Base-by-base conservation (phyloP, 2,888 invertebrate species). In the Cactoblastis cactorum region DNA sequence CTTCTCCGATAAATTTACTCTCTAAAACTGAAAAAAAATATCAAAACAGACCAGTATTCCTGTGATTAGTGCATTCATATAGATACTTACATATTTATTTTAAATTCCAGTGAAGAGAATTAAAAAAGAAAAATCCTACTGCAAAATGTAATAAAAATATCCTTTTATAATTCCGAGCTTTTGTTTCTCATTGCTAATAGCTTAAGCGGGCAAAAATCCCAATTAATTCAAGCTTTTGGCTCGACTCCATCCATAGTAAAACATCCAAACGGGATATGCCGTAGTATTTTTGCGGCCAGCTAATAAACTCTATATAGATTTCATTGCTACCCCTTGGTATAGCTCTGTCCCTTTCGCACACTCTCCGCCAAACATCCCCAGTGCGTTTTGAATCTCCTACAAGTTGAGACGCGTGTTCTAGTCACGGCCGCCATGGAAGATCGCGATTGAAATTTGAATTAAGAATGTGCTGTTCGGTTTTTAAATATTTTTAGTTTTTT, bases 281-380 rank as follows among this genome's bases (percentile, higher is more conserved):
- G 61, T 68, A 67, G 65, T 63, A 65, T 69, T 67, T 68, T 65
- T 52, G 65, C 64, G 69, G 65, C 59, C 65, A 71, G 71, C 74
- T 67, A 66, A 71, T 69, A 71, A 72, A 65, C 74, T 70, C 57
- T 62, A 65, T 76, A 79, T 79, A 77, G 77, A 80, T 79, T 79
- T 73, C 78, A 54, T n/a, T n/a, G 56, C 54, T 46, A 63, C 67
- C 74, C 72, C 67, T 64, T 69, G 55, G 45, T 60, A 55, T 68
- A 62, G 63, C 57, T 62, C 58, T 61, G 63, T 78, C 77, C 71
- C 77, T 54, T 60, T 81, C 70, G 49, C 74, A 59, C 74, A 52
- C 56, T 54, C 62, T 58, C 64, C 65, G 63, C 58, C 64, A 61
- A 62, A 65, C 61, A 71, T 5, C 70, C 69, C 70, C 77, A 84